Percentiles rank a stretch among this genome's conserved stretches.
These are phyloP conservation scores for Dicyrtoma fusca DNA, from an alignment of 2,888 invertebrate species.

Conservation along the genomic window DNA sequence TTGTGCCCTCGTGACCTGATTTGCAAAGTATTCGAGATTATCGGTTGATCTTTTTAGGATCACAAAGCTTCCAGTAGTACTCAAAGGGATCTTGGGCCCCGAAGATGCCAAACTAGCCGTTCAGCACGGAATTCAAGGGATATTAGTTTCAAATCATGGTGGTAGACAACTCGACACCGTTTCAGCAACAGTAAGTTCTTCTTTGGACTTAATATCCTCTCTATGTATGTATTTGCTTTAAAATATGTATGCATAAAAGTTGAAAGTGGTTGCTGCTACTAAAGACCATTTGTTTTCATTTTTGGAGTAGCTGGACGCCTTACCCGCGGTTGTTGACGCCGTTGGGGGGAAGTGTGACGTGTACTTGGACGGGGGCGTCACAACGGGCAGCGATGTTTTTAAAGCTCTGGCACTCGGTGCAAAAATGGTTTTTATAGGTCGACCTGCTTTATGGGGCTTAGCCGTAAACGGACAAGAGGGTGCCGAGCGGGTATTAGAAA, in stretches of 20 bases:
- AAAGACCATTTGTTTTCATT: not conserved
- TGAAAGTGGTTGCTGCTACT: no score
- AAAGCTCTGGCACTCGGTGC: conserved; percentile 91
- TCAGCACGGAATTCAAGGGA: conserved; percentile 74
- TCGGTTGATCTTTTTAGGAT: conserved; percentile 58
- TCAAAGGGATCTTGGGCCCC: conserved; percentile 83
- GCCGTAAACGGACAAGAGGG: conserved; percentile 77
- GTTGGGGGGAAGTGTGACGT: conserved; percentile 72
- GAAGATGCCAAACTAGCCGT: conserved; percentile 81
- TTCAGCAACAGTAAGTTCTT: conserved; percentile 75
- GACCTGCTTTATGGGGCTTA: conserved; percentile 59
- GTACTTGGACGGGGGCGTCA: conserved; percentile 85
- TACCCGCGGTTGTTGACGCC: conserved; percentile 77
- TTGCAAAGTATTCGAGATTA: no score
- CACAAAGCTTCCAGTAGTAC: conserved; percentile 78
- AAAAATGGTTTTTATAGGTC: conserved; percentile 79
- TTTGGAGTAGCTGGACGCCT: conserved; percentile 76
- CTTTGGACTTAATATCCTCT: no score
- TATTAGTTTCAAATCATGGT: conserved; percentile 93
- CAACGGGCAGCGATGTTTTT: conserved; percentile 84
- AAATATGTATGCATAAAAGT: no score
- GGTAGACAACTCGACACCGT: conserved; percentile 87
- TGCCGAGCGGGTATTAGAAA: conserved; percentile 71
- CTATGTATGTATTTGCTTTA: no score
- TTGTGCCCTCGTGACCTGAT: no score